Base-by-base conservation (phyloP, 1,140 invertebrate genomes). In the Radopholus similis region DNA sequence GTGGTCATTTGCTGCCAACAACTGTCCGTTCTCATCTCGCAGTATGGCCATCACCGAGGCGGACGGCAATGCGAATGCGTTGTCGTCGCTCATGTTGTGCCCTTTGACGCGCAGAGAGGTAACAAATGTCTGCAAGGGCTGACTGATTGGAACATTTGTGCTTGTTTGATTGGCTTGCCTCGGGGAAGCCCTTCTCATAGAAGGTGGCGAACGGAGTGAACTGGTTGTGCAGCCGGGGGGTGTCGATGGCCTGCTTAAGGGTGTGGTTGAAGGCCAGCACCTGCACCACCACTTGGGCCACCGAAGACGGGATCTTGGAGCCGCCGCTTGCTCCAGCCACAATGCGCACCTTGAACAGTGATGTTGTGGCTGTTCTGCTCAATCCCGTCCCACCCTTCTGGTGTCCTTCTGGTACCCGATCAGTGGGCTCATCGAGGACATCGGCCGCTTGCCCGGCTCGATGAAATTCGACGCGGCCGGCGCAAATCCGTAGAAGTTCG, bases 391-490 rank as follows among this genome's bases (percentile, higher is more conserved):
- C 34, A 85, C 89, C 65, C 91, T 86, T 4, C 89, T 89, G 58
- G 88, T 84, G 4, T 76, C 59, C 9, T 78, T 80, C 72, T 94
- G 88, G 0, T 90, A 85, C 26, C 96, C 84, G 54, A 97, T 89
- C 15, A 90, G 85, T 0, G 95, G 95, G 67, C 87, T 88, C 90
- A 95, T 95, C 3, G 93, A 95, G 0, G 93, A 95, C 66, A 95
- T 82, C 0, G 94, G 89, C 34, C 91, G 86, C 82, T 95, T 96
- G 21, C 88, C 88, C 21, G 85, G 82, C 56, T 72, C 65, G 56
- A 96, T 90, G 64, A 86, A 88, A 85, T 97, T 97, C 4, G 87
- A 87, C 11, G 87, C 87, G 72, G 75, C 55, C 0, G 88, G 88
- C 6, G 89, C 88, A 38, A 95, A 56, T 0, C 88, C 88, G 76